A percentile compares a stretch with the other conserved stretches of the same genome.
Conservation (phyloP, 2,888 invertebrate species). For the Dexiosoma caninum region DNA sequence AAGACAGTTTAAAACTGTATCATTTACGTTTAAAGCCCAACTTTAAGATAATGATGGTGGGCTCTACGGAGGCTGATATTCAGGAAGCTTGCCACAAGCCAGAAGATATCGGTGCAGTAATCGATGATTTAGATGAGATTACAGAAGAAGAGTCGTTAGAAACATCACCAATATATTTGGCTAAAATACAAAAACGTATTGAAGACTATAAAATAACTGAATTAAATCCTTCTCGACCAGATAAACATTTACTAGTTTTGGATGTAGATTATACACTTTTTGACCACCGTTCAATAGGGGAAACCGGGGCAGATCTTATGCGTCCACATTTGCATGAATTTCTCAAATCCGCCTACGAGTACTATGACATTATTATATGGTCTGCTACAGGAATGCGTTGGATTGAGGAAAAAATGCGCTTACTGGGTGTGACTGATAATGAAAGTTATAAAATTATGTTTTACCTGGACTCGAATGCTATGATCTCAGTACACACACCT, state of each 20-base stretch:
- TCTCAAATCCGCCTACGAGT: slow-evolving; percentile 88
- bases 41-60: slow-evolving; percentile 98
- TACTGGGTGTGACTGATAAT: slow-evolving; percentile 90
- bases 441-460: slow-evolving; percentile 94
- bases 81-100: slow-evolving; percentile 87
- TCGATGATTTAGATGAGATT: slow-evolving; percentile 89
- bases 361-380: slow-evolving; percentile 99
- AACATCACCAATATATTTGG: slow-evolving; percentile 82
- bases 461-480: slow-evolving; percentile 93
- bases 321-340: slow-evolving; percentile 97
- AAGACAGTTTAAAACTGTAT: slow-evolving; percentile 87
- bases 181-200: slow-evolving; percentile 90
- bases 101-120: slow-evolving; percentile 88
- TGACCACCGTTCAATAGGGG: slow-evolving; percentile 95
- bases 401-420: slow-evolving; percentile 98
- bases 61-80: slow-evolving; percentile 94
- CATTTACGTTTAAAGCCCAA: slow-evolving; percentile 89
- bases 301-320: slow-evolving; percentile 92
- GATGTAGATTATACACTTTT: slow-evolving; percentile 98
- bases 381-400: slow-evolving; percentile 99
- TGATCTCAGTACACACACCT: slow-evolving; percentile 95
- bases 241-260: slow-evolving; percentile 93
- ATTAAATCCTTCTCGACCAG: slow-evolving; percentile 88
- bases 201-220: slow-evolving; percentile 89
- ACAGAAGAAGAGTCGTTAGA: slow-evolving; percentile 85